Percentiles rank a stretch among this genome's conserved stretches.
phyloP scores from a whole-genome alignment of 2,113 vertebrate species.

The Charadrius vociferus region DNA sequence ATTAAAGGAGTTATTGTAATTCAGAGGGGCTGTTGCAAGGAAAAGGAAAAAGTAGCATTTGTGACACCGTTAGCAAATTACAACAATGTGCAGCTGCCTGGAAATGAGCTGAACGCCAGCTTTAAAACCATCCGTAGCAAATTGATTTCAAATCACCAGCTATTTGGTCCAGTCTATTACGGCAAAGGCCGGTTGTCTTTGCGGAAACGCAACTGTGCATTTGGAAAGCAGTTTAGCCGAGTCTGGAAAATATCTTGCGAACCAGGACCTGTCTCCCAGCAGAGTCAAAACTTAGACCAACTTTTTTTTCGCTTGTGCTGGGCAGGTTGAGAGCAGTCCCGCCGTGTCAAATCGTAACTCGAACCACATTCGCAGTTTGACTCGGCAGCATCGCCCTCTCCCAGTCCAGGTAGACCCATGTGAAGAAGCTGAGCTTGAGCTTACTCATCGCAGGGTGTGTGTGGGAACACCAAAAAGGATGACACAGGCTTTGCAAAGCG shows the following conservation, averaged over 20 bases:
- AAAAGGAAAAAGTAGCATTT: background rate
- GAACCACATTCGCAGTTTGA: background rate
- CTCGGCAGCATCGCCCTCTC: background rate
- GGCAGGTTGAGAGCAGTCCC: background rate
- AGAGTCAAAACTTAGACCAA: background rate
- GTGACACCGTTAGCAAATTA: background rate
- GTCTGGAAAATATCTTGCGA: conserved; percentile 54
- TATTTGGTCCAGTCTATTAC: background rate
- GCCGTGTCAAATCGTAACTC: background rate
- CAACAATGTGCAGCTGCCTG: background rate
- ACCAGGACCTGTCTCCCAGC: background rate
- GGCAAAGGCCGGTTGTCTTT: background rate
- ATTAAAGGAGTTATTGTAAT: background rate
- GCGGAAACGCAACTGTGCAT: background rate
- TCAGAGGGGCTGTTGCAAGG: background rate
- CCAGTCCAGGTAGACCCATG: fast-evolving
- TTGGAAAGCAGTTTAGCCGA: background rate
- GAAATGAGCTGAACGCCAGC: background rate
- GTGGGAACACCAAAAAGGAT: background rate
- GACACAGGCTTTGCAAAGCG: background rate
- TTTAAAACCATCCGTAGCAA: background rate
- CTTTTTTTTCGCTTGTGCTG: background rate
- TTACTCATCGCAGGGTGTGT: fast-evolving
- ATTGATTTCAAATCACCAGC: background rate
- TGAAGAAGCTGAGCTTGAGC: background rate